phyloP scores from a whole-genome alignment of 2,888 invertebrate species.

The Antheraea yamamai region DNA sequence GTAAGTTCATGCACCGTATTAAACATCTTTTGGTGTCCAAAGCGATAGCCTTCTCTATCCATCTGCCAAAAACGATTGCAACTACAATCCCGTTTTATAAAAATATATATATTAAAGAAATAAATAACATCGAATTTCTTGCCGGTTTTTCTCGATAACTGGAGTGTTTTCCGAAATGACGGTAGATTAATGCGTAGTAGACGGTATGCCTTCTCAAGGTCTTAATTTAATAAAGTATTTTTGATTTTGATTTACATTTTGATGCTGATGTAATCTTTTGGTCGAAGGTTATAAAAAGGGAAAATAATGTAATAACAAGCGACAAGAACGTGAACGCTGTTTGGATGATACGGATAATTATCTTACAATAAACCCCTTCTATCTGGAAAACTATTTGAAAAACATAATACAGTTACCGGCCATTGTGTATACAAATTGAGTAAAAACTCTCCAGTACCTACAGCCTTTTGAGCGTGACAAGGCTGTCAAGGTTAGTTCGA shows the following conservation, averaged over 20 bases:
- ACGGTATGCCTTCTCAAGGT: too few relatives aligned
- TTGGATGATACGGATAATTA: neutral
- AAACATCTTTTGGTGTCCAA: too few relatives aligned
- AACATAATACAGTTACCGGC: constrained; percentile 9
- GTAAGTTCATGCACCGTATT: too few relatives aligned
- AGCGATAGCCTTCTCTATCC: too few relatives aligned
- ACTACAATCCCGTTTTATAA: too few relatives aligned
- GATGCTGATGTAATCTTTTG: neutral
- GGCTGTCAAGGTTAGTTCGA: constrained; percentile 25
- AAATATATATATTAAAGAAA: too few relatives aligned
- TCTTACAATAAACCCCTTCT: neutral
- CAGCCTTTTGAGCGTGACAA: constrained; percentile 28
- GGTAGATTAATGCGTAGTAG: too few relatives aligned
- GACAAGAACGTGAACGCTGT: neutral
- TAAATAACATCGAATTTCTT: too few relatives aligned
- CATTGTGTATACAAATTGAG: constrained; percentile 13
- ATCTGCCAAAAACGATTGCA: too few relatives aligned
- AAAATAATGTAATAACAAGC: neutral
- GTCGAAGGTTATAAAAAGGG: neutral
- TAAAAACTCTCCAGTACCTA: constrained; percentile 25
- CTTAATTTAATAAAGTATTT: too few relatives aligned
- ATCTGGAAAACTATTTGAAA: constrained; percentile 7
- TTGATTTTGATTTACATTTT: neutral
- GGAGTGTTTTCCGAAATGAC: too few relatives aligned
- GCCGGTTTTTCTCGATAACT: too few relatives aligned